Conservation (phyloP, 2,113 vertebrate species). For the Eonycteris spelaea region DNA sequence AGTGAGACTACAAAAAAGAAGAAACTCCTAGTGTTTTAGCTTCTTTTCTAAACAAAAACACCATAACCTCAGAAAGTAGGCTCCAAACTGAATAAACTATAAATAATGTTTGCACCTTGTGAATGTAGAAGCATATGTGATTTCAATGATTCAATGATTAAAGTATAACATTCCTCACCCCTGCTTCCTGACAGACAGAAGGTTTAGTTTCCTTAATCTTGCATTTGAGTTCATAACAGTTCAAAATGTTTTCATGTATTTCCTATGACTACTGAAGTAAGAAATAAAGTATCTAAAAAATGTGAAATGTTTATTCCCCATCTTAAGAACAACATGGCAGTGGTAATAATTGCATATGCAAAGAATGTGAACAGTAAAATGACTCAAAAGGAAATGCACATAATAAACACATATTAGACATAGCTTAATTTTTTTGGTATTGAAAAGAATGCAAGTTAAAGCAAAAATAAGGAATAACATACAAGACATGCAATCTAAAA, state of each 20-base stretch:
- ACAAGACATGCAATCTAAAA: background rate
- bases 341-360: background rate
- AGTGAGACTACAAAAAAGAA: slow-evolving; percentile 61
- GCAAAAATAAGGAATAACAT: background rate
- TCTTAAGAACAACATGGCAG: background rate
- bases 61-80: background rate
- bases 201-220: background rate
- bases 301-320: background rate
- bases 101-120: background rate
- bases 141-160: slow-evolving; percentile 33
- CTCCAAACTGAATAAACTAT: rapidly evolving
- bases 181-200: slow-evolving; percentile 3
- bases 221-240: slow-evolving; percentile 30
- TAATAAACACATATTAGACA: background rate
- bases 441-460: background rate
- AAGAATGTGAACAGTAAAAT: background rate
- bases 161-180: background rate
- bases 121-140: background rate
- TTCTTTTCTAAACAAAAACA: background rate
- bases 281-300: background rate
- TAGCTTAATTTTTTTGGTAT: background rate
- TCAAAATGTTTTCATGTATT: slow-evolving; percentile 39
- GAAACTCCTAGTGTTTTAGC: slow-evolving; percentile 45
- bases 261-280: background rate
- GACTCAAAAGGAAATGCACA: background rate